A percentile compares a stretch with the other conserved stretches of the same genome.
These are phyloP conservation scores for Pangasius sanitwongsei DNA, from an alignment of 2,797 vertebrate species.

Conservation along the genomic window DNA sequence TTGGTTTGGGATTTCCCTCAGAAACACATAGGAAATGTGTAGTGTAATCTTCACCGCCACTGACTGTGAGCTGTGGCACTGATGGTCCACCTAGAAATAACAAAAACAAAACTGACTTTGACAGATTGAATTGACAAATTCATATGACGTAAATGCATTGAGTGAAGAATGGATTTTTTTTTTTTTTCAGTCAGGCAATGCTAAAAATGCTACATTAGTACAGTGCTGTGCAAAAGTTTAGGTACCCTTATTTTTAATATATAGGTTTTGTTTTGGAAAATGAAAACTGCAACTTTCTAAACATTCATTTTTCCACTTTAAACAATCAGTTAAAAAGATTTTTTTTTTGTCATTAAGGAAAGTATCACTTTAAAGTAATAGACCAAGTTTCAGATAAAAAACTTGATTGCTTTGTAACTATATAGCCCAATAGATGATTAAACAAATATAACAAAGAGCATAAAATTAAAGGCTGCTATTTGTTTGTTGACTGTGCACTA, in stretches of 20 bases:
- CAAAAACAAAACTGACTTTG: not conserved
- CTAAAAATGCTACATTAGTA: not conserved
- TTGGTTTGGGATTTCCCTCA: constrained; percentile 74
- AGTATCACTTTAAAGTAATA: not conserved
- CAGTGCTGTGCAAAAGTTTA: not conserved
- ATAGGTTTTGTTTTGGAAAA: not conserved
- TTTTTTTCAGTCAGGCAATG: not conserved
- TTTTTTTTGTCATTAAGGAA: not conserved
- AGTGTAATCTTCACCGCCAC: fast-evolving
- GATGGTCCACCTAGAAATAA: constrained; percentile 64
- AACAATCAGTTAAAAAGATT: not conserved
- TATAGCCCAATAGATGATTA: not conserved
- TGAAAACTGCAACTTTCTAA: not conserved
- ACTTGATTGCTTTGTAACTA: not conserved
- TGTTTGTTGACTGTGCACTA: not conserved
- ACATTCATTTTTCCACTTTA: not conserved
- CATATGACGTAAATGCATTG: not conserved
- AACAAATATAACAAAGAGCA: not conserved
- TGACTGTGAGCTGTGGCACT: constrained; percentile 54
- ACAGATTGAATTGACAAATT: not conserved
- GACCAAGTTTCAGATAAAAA: not conserved
- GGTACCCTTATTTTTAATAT: not conserved
- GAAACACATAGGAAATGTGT: constrained; percentile 70
- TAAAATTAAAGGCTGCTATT: not conserved
- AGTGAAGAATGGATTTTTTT: not conserved